Evolutionary conservation across 2,797 vertebrate species (phyloP), one percentile per base, ranked within the genome.

Genomic region (Aeoliscus strigatus): DNA sequence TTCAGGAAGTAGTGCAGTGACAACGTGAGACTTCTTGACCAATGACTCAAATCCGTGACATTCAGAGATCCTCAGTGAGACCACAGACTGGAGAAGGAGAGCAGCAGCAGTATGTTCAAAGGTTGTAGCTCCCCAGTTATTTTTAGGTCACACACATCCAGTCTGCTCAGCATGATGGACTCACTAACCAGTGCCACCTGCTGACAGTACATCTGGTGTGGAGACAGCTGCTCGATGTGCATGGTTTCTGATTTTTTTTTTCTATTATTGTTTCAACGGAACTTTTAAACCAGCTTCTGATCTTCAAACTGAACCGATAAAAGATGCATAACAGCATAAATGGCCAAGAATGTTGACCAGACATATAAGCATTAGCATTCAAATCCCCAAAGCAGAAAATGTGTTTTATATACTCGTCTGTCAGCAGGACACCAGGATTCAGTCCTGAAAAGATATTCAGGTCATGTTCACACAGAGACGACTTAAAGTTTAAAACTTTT

Each of bases 91-190:
- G 24, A 25, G 8, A 31, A 9, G 8, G 10, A 31, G 13, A 39
- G 8, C n/a, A 1, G 29, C n/a, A 8, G 49, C 14, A 27, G 29
- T 25, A 28, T 27, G 14, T 63, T 42, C 23, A 36, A 56, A 64
- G 40, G 29, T 41, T 56, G 36, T 39, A 54, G 50, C 33, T 14
- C 65, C 55, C 51, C 41, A 26, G 46, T 77, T 72, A 63, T 75
- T 77, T 79, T 70, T 75, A 77, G 71, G 65, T 66, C 62, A 61
- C 55, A 52, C 54, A 61, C 59, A 41, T 67, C 32, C 51, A 66
- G 62, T 17, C 54, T 13, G 43, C 66, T 74, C 65, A 64, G 66
- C 64, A 32, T 25, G 65, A 39, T 4, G 6, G 23, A 41, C 33
- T 35, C 53, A 39, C 61, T 62, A 68, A 47, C 65, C 50, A 45